Percentiles rank a stretch among this genome's conserved stretches.
phyloP scores from a whole-genome alignment of 2,113 vertebrate genomes.

The Pelecanoides urinatrix region DNA sequence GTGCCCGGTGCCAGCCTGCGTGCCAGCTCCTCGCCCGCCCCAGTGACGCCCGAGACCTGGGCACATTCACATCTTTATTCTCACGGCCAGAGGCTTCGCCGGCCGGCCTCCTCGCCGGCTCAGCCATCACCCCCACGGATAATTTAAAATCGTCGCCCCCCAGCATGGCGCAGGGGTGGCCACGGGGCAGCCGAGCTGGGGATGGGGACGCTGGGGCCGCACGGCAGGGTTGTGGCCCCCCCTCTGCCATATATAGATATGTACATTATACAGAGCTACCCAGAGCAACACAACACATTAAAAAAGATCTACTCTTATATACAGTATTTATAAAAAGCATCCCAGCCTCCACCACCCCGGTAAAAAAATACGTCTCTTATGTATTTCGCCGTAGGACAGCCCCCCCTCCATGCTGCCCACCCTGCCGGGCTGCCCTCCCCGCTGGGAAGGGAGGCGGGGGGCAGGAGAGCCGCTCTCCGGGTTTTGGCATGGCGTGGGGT shows the following conservation, averaged over 20 bases:
- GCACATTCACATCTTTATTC: conserved; percentile 44
- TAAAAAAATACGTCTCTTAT: conserved; percentile 64
- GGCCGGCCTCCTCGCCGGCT: neutral
- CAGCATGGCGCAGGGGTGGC: rapidly evolving
- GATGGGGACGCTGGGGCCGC: rapidly evolving
- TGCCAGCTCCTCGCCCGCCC: neutral
- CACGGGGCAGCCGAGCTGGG: neutral
- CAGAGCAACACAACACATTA: neutral
- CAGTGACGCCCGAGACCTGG: neutral
- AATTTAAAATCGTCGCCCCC: neutral
- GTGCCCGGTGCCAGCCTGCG: rapidly evolving
- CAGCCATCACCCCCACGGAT: neutral
- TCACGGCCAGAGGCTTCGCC: neutral
- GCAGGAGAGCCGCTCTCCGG: rapidly evolving
- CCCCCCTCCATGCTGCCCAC: neutral
- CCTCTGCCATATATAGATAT: neutral
- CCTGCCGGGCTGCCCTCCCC: neutral
- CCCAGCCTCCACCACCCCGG: conserved; percentile 44
- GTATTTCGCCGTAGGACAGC: neutral
- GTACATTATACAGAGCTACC: conserved; percentile 41
- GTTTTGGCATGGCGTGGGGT: conserved; percentile 8
- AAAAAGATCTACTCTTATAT: conserved; percentile 68
- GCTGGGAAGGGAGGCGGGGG: neutral
- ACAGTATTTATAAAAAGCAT: conserved; percentile 72
- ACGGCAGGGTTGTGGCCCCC: rapidly evolving